Percentiles rank a stretch among this genome's conserved stretches.
These are phyloP conservation scores for Caligus rogercresseyi DNA, from an alignment of 1,140 invertebrate species.

Conservation along the genomic window DNA sequence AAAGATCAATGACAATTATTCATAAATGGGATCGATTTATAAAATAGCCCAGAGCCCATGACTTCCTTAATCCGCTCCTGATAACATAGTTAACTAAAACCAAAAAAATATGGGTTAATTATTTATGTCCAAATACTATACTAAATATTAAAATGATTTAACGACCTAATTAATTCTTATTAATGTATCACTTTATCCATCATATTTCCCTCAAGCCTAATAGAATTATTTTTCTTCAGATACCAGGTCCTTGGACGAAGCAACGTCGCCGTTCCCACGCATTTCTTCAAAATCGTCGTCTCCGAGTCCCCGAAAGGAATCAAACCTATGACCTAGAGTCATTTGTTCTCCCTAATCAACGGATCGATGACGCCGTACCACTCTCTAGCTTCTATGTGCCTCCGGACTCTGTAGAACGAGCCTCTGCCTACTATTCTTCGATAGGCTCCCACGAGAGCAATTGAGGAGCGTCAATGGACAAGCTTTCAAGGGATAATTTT, in stretches of 20 bases:
- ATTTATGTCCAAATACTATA: too few species aligned
- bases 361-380: constrained; percentile 55
- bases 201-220: too few species aligned
- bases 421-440: constrained; percentile 78
- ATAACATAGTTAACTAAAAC: too few species aligned
- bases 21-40: too few species aligned
- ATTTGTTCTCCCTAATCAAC: constrained; percentile 81
- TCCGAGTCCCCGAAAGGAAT: constrained; percentile 47
- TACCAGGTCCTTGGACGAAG: constrained; percentile 91
- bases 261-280: constrained; percentile 90
- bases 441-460: constrained; percentile 49
- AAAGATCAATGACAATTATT: too few species aligned
- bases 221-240: constrained; percentile 38
- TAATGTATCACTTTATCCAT: too few species aligned
- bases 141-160: too few species aligned
- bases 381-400: constrained; percentile 54
- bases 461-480: constrained; percentile 56
- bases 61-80: too few species aligned
- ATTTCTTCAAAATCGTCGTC: constrained; percentile 90
- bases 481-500: constrained; percentile 9
- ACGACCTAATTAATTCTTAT: too few species aligned
- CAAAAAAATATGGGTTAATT: too few species aligned
- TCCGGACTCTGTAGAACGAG: constrained; percentile 69
- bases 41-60: too few species aligned
- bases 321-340: constrained; percentile 61